Evolutionary conservation across 2,113 vertebrate species (phyloP), one percentile per base, ranked within the genome.

Genomic region (Lucifuga dentata): DNA sequence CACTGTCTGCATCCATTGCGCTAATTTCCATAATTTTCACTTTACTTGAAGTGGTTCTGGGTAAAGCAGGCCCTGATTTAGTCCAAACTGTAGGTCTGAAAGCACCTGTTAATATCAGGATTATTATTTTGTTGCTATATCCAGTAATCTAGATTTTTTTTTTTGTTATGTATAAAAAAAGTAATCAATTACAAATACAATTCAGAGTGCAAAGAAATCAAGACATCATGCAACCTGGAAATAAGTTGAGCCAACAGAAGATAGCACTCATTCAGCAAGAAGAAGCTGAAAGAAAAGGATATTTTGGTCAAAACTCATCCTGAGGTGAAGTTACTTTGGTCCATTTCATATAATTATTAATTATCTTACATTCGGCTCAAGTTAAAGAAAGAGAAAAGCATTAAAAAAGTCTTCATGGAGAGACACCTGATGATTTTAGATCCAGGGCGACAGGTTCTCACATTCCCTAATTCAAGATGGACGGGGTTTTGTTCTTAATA

Each of bases 241-340:
- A 77, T 21, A 53, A 44, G 48, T 68, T 17, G 39, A 51, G 48
- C 20, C 23, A 51, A 57, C 57, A 67, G 29, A 24, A 7, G 45
- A 57, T 9, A 17, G 39, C 2, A 26, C 43, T 78, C 21, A 29
- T 61, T 51, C 51, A 55, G 58, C 45, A 55, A 8, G 16, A 55
- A 45, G 21, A 21, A 76, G 46, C 16, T 57, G 15, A 76, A 46
- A 17, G 62, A 19, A 32, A 5, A 52, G 16, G 65, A 38, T 49
- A 43, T 75, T 86, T 78, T 84, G 71, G 72, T 87, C 83, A 51
- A 45, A 64, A 67, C 32, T 62, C 63, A 84, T 84, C 85, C 87
- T 86, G 85, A 90, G 86, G 49, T 78, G 73, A 56, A 83, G 61
- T 80, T 19, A 5, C 75, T 84, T 88, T 86, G 76, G 86, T 87